phyloP scores from a whole-genome alignment of 2,888 invertebrate species.

The Platycheirus rosarum region DNA sequence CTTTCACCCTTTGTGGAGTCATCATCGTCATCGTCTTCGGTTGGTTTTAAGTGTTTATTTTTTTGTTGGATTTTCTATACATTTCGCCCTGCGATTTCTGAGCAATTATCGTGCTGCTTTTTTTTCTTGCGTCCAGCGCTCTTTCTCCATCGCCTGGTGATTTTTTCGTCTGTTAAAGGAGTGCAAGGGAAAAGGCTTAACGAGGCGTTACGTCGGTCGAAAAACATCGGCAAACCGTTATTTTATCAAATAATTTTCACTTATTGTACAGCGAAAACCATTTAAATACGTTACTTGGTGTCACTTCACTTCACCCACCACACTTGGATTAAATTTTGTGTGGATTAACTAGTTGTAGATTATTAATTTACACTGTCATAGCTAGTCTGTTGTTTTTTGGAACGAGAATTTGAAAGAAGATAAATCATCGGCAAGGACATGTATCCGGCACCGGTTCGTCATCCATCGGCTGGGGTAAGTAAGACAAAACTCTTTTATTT shows the following conservation, averaged over 20 bases:
- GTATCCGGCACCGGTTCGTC: conserved; percentile 83
- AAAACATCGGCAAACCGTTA: conserved; percentile 41
- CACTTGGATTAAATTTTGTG: conserved; percentile 18
- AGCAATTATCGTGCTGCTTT: conserved; percentile 66
- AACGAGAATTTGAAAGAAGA: background rate
- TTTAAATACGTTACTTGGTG: background rate
- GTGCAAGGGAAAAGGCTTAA: conserved; percentile 63
- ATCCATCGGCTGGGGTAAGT: conserved; percentile 82
- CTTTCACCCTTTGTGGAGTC: conserved; percentile 13
- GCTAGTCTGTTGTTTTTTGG: background rate
- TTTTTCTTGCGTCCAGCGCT: conserved; percentile 8
- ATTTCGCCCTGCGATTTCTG: conserved; percentile 59
- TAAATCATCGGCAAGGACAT: conserved; percentile 74
- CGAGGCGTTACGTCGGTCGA: conserved; percentile 43
- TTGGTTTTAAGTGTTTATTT: conserved; percentile 72
- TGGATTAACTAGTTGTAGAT: conserved; percentile 14
- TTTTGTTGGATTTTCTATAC: conserved; percentile 35
- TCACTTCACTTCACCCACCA: background rate
- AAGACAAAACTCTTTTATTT: conserved; percentile 6
- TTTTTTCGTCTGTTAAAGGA: conserved; percentile 40
- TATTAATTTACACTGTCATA: conserved; percentile 1
- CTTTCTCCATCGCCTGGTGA: conserved; percentile 30
- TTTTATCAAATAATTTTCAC: conserved; percentile 19
- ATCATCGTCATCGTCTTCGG: conserved; percentile 47
- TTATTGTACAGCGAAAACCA: conserved; percentile 3